phyloP scores from a whole-genome alignment of 1,140 invertebrate species.

The Orius insidiosus region DNA sequence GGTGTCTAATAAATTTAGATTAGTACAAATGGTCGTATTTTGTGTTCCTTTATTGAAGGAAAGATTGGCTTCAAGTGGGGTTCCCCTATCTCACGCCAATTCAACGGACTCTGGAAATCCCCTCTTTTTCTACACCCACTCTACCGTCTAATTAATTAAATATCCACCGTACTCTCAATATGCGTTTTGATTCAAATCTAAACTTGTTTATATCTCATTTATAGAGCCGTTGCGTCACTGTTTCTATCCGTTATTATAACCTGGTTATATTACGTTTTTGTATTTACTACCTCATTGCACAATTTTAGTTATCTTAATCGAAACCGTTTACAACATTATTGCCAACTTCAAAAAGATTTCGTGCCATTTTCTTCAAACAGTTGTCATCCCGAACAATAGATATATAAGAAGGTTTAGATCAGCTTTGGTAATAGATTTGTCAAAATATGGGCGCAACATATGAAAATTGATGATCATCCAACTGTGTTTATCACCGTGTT shows the following conservation, averaged over 20 bases:
- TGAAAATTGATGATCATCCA: too few species aligned
- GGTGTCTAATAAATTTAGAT: slow-evolving; percentile 21
- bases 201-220: background rate
- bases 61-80: slow-evolving; percentile 17
- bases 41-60: slow-evolving; percentile 18
- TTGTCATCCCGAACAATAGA: too few species aligned
- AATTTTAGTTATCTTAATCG: slow-evolving; percentile 1
- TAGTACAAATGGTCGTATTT: slow-evolving; percentile 21
- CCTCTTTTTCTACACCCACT: too few species aligned
- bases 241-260: too few species aligned
- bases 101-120: background rate
- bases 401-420: too few species aligned
- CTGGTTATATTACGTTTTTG: background rate
- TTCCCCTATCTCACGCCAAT: slow-evolving; percentile 18
- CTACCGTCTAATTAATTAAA: too few species aligned
- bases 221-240: background rate
- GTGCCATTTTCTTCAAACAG: too few species aligned
- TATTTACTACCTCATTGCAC: background rate
- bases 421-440: too few species aligned
- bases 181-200: background rate
- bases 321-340: background rate
- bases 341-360: too few species aligned
- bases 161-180: slow-evolving; percentile 1
- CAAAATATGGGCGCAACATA: too few species aligned
- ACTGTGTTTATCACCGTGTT: too few species aligned